Evolutionary conservation across 2,797 vertebrate species (phyloP).

Genomic region (Clarias laeviceps): DNA sequence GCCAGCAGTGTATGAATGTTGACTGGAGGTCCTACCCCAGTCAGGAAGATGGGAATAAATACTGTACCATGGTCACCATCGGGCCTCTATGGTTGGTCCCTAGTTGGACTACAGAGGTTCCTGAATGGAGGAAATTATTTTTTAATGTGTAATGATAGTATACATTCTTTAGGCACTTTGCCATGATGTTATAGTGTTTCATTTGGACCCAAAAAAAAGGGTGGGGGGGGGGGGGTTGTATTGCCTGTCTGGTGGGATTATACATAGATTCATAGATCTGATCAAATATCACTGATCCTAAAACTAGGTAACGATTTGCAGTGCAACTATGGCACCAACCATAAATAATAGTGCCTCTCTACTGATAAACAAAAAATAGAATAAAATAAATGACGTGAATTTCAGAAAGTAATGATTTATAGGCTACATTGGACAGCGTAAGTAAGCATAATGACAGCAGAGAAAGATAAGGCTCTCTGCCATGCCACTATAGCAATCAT

Average conservation of each 20-base stretch:
- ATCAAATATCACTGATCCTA: background rate
- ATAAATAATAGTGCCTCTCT: background rate
- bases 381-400: background rate
- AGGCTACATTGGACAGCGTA: background rate
- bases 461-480: background rate
- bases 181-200: background rate
- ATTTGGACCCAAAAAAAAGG: background rate
- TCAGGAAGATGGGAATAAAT: no score
- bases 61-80: no score
- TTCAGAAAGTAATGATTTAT: slow-evolving; percentile 3
- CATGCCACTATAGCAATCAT: background rate
- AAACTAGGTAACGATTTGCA: background rate
- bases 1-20: no score
- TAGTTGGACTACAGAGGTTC: no score
- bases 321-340: background rate
- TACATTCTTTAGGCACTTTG: background rate
- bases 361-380: background rate
- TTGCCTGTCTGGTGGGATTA: background rate
- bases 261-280: background rate
- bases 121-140: no score
- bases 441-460: background rate
- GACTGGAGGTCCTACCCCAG: no score
- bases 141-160: background rate
- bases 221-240: no score
- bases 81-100: no score